A percentile compares a stretch with the other conserved stretches of the same genome.
These are phyloP conservation scores for Xenops minutus DNA, from an alignment of 2,797 vertebrate species.

Conservation along the genomic window DNA sequence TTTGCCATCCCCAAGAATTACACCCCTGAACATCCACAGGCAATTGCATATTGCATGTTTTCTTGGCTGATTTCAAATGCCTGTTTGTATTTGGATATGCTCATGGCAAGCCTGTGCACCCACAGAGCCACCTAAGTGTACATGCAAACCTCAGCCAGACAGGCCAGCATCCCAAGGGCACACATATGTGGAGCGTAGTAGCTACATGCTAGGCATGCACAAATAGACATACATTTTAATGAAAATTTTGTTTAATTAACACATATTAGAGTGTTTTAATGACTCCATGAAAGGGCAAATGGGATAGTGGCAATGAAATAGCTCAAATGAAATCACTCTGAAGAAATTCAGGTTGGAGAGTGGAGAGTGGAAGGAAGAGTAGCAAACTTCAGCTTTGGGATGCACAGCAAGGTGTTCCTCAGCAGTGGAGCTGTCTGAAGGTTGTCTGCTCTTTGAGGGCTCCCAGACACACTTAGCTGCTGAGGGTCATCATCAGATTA, in stretches of 20 bases:
- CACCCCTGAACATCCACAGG: not conserved
- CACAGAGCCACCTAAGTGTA: fast-evolving
- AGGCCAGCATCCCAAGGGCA: not conserved
- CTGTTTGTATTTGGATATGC: not conserved
- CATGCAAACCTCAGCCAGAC: not conserved
- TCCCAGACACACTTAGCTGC: fast-evolving
- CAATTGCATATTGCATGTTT: not conserved
- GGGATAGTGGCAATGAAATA: not conserved
- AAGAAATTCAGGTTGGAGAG: not conserved
- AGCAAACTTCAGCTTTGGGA: not conserved
- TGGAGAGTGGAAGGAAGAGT: not conserved
- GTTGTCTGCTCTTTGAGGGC: not conserved
- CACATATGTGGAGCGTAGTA: fast-evolving
- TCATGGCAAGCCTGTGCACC: not conserved
- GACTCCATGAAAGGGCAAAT: not conserved
- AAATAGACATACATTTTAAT: not conserved
- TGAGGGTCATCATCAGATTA: not conserved
- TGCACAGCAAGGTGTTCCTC: not conserved
- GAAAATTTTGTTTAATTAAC: not conserved
- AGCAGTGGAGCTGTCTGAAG: fast-evolving
- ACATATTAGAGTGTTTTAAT: not conserved
- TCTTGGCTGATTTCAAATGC: not conserved
- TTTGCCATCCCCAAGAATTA: not conserved
- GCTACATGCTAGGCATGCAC: too few relatives aligned
- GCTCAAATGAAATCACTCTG: not conserved